A percentile compares a stretch with the other conserved stretches of the same genome.
These are phyloP conservation scores for Anguilla marmorata DNA, from an alignment of 2,797 vertebrate species.

Conservation along the genomic window DNA sequence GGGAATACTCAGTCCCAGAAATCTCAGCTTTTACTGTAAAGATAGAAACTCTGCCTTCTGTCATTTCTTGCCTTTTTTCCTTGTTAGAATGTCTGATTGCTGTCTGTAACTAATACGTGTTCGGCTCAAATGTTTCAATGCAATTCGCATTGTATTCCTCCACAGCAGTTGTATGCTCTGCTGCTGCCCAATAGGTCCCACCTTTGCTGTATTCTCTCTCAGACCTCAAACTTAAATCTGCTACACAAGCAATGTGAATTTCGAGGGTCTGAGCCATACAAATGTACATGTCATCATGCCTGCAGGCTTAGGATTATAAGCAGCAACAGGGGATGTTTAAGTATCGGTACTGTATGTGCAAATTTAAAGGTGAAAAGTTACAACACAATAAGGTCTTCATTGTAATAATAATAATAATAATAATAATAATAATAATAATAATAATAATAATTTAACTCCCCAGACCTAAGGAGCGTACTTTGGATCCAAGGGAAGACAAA, in stretches of 20 bases:
- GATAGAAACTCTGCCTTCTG: slow-evolving; percentile 57
- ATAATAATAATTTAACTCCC: slow-evolving; percentile 12
- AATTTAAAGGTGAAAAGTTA: slow-evolving; percentile 21
- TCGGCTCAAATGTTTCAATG: slow-evolving; percentile 44
- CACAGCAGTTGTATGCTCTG: background rate
- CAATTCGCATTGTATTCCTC: background rate
- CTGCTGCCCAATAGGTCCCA: background rate
- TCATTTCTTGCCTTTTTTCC: slow-evolving; percentile 7
- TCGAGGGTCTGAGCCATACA: slow-evolving; percentile 1
- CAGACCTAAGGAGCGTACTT: slow-evolving; percentile 15
- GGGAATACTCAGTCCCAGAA: slow-evolving; percentile 76
- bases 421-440: background rate
- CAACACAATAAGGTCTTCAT: slow-evolving; percentile 2
- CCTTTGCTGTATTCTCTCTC: background rate
- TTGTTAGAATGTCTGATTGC: slow-evolving; percentile 59
- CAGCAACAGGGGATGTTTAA: background rate
- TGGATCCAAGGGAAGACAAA: slow-evolving; percentile 28
- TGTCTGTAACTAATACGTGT: slow-evolving; percentile 73
- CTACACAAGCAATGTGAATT: background rate
- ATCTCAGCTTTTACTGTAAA: slow-evolving; percentile 72
- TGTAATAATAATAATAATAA: background rate
- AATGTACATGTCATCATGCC: background rate
- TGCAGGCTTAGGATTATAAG: background rate
- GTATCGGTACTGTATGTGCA: slow-evolving; percentile 14
- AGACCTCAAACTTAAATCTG: background rate